phyloP scores from a whole-genome alignment of 2,797 vertebrate species.

The Australoheros facetus region DNA sequence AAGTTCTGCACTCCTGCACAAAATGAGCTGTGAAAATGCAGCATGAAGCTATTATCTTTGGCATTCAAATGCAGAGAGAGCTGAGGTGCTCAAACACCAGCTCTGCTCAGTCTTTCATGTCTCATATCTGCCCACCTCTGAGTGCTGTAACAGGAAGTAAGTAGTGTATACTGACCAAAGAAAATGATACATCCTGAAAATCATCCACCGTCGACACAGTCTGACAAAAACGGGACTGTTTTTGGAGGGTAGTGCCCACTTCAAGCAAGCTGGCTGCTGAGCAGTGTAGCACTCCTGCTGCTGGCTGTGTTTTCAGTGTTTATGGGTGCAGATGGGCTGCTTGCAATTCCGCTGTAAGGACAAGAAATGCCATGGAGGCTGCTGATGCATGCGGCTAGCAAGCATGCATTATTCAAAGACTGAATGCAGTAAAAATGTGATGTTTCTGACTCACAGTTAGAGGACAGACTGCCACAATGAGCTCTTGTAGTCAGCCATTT shows the following conservation, averaged over 20 bases:
- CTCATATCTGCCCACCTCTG: constrained; percentile 26
- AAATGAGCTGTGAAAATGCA: constrained; percentile 46
- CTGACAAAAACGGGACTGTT: constrained; percentile 25
- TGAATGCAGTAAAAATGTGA: constrained; percentile 68
- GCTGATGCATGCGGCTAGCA: constrained; percentile 67
- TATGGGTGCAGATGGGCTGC: constrained; percentile 57
- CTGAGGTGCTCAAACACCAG: constrained; percentile 22
- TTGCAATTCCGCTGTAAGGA: constrained; percentile 60
- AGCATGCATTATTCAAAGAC: constrained; percentile 78
- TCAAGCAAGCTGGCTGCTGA: constrained; percentile 17
- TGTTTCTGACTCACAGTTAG: constrained; percentile 47
- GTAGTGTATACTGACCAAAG: not conserved
- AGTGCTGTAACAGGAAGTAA: constrained; percentile 16
- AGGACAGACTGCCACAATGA: constrained; percentile 41
- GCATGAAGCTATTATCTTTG: constrained; percentile 33
- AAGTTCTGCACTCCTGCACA: constrained; percentile 25
- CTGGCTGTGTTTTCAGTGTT: constrained; percentile 26
- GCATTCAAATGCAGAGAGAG: constrained; percentile 36
- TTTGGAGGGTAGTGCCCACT: constrained; percentile 12
- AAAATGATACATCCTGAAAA: constrained; percentile 20
- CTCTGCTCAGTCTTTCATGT: constrained; percentile 35
- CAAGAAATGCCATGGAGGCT: constrained; percentile 63
- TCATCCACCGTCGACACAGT: constrained; percentile 20
- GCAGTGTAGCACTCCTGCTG: constrained; percentile 19
- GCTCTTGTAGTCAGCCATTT: constrained; percentile 34